A percentile compares a stretch with the other conserved stretches of the same genome.
Evolutionary conservation across 2,888 invertebrate species (phyloP).

Genomic region (Sceliomorpha sp.): DNA sequence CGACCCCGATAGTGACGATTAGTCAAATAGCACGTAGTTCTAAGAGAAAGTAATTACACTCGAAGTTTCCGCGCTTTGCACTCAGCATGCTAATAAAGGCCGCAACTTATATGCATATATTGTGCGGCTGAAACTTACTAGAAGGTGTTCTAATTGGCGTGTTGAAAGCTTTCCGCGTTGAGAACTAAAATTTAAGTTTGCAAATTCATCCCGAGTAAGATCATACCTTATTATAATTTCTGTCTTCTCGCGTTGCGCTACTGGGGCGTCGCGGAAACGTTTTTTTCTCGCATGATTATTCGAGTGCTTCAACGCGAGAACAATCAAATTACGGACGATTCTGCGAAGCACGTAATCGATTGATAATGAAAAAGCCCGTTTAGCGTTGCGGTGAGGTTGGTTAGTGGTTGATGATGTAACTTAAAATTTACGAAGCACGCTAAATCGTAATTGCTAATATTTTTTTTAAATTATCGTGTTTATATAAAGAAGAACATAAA

Average conservation of each 20-base stretch:
- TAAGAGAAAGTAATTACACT: constrained; percentile 59
- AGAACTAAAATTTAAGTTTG: constrained; percentile 63
- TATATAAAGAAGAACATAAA: no score
- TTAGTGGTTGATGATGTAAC: no score
- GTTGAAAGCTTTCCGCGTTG: constrained; percentile 54
- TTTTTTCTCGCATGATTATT: constrained; percentile 12
- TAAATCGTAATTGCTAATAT: no score
- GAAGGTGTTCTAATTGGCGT: constrained; percentile 55
- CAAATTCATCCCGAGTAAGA: constrained; percentile 58
- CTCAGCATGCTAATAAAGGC: constrained; percentile 58
- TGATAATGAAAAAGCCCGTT: no score
- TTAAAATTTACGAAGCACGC: no score
- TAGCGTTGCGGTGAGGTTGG: no score
- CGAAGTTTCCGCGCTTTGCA: constrained; percentile 55
- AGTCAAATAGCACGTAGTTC: constrained; percentile 58
- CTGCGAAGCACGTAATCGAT: no score
- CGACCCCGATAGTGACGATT: constrained; percentile 56
- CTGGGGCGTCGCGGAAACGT: constrained; percentile 27
- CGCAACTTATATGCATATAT: constrained; percentile 53
- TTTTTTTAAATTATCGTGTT: no score
- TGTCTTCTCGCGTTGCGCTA: constrained; percentile 21
- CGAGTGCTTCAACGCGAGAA: no score
- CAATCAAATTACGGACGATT: no score
- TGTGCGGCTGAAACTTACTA: constrained; percentile 50
- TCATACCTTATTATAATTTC: constrained; percentile 47